Evolutionary conservation across 2,113 vertebrate genomes (phyloP).

Genomic region (Scomber scombrus): DNA sequence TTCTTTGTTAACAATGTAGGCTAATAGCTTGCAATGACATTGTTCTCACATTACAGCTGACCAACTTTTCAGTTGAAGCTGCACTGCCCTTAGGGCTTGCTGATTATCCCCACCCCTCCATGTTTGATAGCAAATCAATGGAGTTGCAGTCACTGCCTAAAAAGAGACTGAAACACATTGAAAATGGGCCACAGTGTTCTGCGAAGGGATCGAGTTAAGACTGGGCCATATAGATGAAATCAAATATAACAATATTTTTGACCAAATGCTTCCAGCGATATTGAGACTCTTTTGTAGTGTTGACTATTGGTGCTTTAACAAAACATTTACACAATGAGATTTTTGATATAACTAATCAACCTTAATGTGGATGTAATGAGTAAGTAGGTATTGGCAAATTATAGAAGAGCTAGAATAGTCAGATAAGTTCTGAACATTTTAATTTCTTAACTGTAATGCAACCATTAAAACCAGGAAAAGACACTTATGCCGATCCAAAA

Average conservation of each 20-base stretch:
- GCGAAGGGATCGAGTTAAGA: constrained; percentile 23
- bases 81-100: constrained; percentile 52
- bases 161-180: constrained; percentile 69
- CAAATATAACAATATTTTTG: no score
- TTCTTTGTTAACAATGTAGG: constrained; percentile 35
- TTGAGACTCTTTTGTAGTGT: no score
- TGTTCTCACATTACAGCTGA: constrained; percentile 57
- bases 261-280: no score
- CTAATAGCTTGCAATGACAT: constrained; percentile 14
- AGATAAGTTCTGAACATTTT: no score
- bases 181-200: constrained; percentile 70
- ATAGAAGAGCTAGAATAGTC: no score
- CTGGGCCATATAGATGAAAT: no score
- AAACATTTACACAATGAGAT: neutral
- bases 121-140: constrained; percentile 79
- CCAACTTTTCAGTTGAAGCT: constrained; percentile 62
- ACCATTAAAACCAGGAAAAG: no score
- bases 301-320: neutral
- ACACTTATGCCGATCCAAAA: no score
- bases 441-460: no score
- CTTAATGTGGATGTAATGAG: no score
- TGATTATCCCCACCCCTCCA: constrained; percentile 72
- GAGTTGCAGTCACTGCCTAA: constrained; percentile 61
- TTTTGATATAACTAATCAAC: no score
- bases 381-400: no score